Percentiles rank a stretch among this genome's conserved stretches.
phyloP scores from a whole-genome alignment of 2,888 invertebrate genomes.

The Prionchulus punctatus region DNA sequence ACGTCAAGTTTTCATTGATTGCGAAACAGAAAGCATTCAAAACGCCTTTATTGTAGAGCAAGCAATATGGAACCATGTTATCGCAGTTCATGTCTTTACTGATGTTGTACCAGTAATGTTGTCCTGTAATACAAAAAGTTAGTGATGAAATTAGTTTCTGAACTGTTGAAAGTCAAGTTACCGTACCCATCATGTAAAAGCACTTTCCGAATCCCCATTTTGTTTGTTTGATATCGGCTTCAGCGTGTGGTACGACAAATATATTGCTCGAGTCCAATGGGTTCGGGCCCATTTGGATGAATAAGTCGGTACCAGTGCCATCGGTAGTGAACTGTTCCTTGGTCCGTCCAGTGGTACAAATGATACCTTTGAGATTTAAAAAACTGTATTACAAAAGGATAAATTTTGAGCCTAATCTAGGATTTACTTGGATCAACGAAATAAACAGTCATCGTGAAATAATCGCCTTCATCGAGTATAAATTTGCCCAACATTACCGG shows the following conservation, averaged over 20 bases:
- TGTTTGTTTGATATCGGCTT: constrained; percentile 19
- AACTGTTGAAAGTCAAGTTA: too few species aligned
- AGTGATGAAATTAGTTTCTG: too few species aligned
- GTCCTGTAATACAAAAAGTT: too few species aligned
- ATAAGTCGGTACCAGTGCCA: constrained; percentile 29
- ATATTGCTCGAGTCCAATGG: constrained; percentile 18
- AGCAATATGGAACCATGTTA: constrained; percentile 24
- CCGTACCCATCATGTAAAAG: constrained; percentile 33
- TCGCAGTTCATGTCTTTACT: constrained; percentile 22
- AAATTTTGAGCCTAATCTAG: too few species aligned
- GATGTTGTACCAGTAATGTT: constrained; percentile 27
- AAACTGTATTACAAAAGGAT: too few species aligned
- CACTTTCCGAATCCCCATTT: constrained; percentile 31
- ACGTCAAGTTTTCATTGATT: constrained; percentile 8
- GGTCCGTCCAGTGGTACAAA: constrained; percentile 25
- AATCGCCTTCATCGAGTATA: constrained; percentile 14
- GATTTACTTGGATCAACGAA: constrained; percentile 19
- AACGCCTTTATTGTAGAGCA: constrained; percentile 26
- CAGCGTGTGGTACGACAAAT: constrained; percentile 20
- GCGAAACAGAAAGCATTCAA: constrained; percentile 29
- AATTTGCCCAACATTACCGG: too few species aligned
- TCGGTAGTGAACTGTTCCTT: constrained; percentile 16
- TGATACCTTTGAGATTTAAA: too few species aligned
- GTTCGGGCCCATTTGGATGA: constrained; percentile 29
- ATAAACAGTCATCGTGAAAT: constrained; percentile 20